phyloP scores from a whole-genome alignment of 2,797 vertebrate genomes.

The Monodelphis domestica region DNA sequence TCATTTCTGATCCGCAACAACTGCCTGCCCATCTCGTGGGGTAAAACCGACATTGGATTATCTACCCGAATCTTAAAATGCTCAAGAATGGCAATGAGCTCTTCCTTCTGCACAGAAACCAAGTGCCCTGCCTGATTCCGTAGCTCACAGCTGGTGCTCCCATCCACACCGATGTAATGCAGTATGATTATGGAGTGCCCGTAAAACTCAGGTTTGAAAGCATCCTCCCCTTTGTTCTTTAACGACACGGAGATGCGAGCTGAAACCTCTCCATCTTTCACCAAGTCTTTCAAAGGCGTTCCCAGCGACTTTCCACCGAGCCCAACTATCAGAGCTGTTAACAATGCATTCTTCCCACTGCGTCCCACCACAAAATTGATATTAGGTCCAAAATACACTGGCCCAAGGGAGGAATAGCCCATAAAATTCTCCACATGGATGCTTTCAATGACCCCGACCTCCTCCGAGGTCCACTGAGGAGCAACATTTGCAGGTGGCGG shows the following conservation, averaged over 20 bases:
- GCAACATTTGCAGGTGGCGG: not conserved
- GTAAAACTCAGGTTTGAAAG: not conserved
- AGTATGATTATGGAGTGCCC: not conserved
- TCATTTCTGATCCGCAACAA: not conserved
- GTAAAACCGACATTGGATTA: not conserved
- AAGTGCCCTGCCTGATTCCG: not conserved
- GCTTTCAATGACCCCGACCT: not conserved
- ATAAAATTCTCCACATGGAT: not conserved
- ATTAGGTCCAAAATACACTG: not conserved
- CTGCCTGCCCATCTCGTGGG: not conserved
- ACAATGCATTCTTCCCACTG: not conserved
- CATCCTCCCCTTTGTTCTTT: not conserved
- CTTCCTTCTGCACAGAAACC: not conserved
- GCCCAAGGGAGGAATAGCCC: not conserved
- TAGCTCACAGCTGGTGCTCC: not conserved
- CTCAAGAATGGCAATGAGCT: not conserved
- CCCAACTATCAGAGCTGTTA: not conserved
- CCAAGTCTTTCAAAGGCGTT: not conserved
- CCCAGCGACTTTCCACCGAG: not conserved
- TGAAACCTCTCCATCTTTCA: not conserved
- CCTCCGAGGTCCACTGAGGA: not conserved
- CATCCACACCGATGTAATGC: not conserved
- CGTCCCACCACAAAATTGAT: not conserved
- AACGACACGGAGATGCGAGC: not conserved
- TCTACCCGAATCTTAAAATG: not conserved